A percentile compares a stretch with the other conserved stretches of the same genome.
Evolutionary conservation across 2,888 invertebrate genomes (phyloP).

Genomic region (Antheraea yamamai): DNA sequence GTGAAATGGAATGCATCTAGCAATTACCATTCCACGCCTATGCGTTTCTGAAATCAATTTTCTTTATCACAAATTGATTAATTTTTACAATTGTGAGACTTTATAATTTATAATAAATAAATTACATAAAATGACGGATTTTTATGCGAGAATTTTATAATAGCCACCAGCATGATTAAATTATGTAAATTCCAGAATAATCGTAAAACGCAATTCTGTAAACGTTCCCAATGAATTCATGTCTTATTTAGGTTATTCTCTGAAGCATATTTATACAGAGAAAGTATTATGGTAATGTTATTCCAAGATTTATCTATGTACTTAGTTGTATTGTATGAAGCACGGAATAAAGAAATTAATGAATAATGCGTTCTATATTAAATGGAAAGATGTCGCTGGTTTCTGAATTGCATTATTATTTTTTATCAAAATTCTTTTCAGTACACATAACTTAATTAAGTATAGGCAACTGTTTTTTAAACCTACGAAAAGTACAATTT

Average conservation of each 20-base stretch:
- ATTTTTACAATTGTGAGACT: background rate
- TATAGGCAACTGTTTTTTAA: too few relatives aligned
- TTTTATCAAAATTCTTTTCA: too few relatives aligned
- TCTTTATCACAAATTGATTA: background rate
- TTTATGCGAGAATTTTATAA: background rate
- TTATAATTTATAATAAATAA: background rate
- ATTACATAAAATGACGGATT: background rate
- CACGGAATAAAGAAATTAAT: too few relatives aligned
- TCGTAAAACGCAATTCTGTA: background rate
- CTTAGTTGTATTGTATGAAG: background rate
- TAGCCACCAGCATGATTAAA: background rate
- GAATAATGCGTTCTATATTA: background rate
- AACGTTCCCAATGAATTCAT: background rate
- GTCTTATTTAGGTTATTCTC: background rate
- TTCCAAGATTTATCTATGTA: background rate
- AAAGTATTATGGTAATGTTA: slow-evolving; percentile 3
- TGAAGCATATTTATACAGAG: background rate
- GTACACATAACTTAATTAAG: too few relatives aligned
- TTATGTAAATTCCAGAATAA: background rate
- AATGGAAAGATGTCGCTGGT: too few relatives aligned
- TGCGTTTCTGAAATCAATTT: background rate
- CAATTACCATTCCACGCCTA: background rate
- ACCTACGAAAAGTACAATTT: too few relatives aligned
- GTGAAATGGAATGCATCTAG: slow-evolving; percentile 10
- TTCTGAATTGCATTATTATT: too few relatives aligned